These are phyloP conservation scores for Gambelia wislizenii DNA, from an alignment of 2,797 vertebrate genomes.

Conservation along the genomic window DNA sequence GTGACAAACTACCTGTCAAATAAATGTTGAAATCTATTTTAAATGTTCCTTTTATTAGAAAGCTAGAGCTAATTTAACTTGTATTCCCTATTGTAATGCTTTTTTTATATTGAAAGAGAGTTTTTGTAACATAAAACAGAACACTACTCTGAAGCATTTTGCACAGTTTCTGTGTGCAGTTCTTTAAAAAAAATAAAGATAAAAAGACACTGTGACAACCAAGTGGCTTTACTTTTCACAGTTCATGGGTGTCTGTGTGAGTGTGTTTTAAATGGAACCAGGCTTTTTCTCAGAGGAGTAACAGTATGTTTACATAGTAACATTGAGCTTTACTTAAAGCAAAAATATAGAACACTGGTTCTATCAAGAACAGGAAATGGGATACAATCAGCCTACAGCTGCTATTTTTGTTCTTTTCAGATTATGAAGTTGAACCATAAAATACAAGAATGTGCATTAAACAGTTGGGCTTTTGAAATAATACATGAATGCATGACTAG, in stretches of 20 bases:
- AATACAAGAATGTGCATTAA: not conserved
- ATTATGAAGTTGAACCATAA: not conserved
- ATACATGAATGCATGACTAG: not conserved
- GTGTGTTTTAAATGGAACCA: slow-evolving; percentile 51
- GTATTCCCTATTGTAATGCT: slow-evolving; percentile 72
- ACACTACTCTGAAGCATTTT: slow-evolving; percentile 70
- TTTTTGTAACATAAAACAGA: slow-evolving; percentile 79
- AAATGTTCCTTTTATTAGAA: slow-evolving; percentile 74
- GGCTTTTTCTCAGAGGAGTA: slow-evolving; percentile 59
- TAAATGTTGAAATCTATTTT: slow-evolving; percentile 71
- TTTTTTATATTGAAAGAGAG: slow-evolving; percentile 77
- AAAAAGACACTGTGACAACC: slow-evolving; percentile 76
- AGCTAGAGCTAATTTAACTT: slow-evolving; percentile 79
- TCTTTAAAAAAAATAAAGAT: slow-evolving; percentile 74
- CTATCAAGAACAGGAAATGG: not conserved
- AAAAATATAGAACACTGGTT: not conserved
- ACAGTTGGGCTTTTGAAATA: not conserved
- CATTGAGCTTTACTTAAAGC: slow-evolving; percentile 67
- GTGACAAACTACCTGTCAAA: slow-evolving; percentile 54
- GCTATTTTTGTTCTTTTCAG: not conserved
- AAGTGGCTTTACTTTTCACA: slow-evolving; percentile 72
- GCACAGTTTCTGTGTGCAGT: slow-evolving; percentile 78
- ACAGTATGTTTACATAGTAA: slow-evolving; percentile 61
- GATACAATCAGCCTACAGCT: not conserved
- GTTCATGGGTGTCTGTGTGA: slow-evolving; percentile 45